Evolutionary conservation across 1,140 invertebrate species (phyloP).

Genomic region (Drosophila parabipectinata): DNA sequence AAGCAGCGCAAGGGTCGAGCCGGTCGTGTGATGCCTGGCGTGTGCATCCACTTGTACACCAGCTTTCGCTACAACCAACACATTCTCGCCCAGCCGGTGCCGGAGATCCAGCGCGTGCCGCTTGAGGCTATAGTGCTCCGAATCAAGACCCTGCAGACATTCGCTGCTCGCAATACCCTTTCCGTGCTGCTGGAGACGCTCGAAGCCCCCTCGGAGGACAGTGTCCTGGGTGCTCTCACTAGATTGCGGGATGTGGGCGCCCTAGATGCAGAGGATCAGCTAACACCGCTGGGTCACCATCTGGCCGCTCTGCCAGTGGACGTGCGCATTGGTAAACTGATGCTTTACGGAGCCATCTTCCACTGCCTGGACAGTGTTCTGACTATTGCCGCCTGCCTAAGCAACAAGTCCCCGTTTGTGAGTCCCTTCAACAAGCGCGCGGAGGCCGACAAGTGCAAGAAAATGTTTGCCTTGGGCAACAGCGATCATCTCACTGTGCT

Average conservation of each 20-base stretch:
- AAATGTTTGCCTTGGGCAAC: constrained; percentile 88
- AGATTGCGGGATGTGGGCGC: constrained; percentile 94
- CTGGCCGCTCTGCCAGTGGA: constrained; percentile 95
- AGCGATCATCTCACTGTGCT: constrained; percentile 93
- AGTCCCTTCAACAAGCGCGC: constrained; percentile 90
- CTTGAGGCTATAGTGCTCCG: constrained; percentile 94
- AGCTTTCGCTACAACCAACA: constrained; percentile 88
- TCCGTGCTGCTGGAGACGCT: constrained; percentile 89
- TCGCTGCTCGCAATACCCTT: constrained; percentile 87
- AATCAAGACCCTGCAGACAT: constrained; percentile 92
- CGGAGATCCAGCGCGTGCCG: constrained; percentile 93
- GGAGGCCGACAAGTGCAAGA: constrained; percentile 89
- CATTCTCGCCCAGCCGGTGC: constrained; percentile 88
- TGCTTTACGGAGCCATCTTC: constrained; percentile 95
- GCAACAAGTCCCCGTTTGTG: constrained; percentile 93
- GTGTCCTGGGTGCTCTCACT: constrained; percentile 90
- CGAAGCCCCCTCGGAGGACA: constrained; percentile 92
- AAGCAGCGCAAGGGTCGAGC: constrained; percentile 93
- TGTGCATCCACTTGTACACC: constrained; percentile 92
- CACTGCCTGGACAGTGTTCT: constrained; percentile 97
- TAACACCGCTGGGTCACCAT: constrained; percentile 96
- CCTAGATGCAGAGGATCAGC: constrained; percentile 89
- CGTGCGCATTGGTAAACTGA: constrained; percentile 94
- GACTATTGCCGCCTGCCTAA: constrained; percentile 95
- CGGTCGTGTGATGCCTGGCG: constrained; percentile 94